Percentiles rank a stretch among this genome's conserved stretches.
Evolutionary conservation across 2,888 invertebrate genomes (phyloP).

Genomic region (Diloba caeruleocephala): DNA sequence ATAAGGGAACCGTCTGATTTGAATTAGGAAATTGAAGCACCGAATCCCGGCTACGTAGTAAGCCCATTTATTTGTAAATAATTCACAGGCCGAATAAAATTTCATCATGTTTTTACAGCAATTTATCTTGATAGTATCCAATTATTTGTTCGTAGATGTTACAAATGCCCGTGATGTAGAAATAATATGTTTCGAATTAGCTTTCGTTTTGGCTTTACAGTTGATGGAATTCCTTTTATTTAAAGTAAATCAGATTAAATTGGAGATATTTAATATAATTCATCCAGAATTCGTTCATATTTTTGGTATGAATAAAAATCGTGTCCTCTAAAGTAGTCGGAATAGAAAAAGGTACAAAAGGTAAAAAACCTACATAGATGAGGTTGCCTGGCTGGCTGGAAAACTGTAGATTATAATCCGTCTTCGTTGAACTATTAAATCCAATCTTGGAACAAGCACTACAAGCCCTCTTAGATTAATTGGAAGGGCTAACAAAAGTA

Average conservation of each 20-base stretch:
- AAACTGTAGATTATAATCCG: conserved; percentile 9
- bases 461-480: conserved; percentile 24
- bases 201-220: conserved; percentile 1
- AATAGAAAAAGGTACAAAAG: no score
- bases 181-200: conserved; percentile 17
- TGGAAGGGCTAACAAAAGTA: conserved; percentile 16
- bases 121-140: conserved; percentile 44
- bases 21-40: conserved; percentile 76
- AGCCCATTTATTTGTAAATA: conserved; percentile 79
- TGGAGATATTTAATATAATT: no score
- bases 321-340: no score
- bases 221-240: background rate
- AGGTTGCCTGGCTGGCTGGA: background rate
- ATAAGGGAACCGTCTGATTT: conserved; percentile 70
- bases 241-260: background rate
- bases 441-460: no score
- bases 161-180: conserved; percentile 15
- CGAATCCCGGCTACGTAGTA: conserved; percentile 58
- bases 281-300: no score
- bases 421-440: conserved; percentile 30
- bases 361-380: background rate
- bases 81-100: conserved; percentile 65
- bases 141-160: conserved; percentile 51
- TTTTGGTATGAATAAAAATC: no score
- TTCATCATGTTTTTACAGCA: conserved; percentile 57